Percentiles rank a stretch among this genome's conserved stretches.
These are phyloP conservation scores for Pelmatolapia mariae DNA, from an alignment of 2,113 vertebrate genomes.

Conservation along the genomic window DNA sequence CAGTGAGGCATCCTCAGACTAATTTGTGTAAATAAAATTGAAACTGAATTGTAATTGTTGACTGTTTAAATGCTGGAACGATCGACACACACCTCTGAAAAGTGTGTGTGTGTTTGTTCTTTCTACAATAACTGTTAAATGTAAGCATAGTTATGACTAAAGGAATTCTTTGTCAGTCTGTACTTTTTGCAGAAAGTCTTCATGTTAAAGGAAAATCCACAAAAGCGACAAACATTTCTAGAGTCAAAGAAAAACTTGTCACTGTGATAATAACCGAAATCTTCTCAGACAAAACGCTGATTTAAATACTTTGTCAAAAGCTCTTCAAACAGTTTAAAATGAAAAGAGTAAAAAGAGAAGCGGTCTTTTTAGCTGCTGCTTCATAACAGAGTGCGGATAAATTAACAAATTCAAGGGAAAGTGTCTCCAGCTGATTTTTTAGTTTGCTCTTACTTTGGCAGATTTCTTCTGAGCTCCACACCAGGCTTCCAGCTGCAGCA, in stretches of 20 bases:
- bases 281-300: not conserved
- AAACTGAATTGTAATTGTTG: no score
- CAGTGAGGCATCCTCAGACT: no score
- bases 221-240: not conserved
- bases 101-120: not conserved
- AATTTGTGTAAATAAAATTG: no score
- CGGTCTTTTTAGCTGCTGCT: accelerated
- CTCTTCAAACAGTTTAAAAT: not conserved
- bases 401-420: not conserved
- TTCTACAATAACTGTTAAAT: not conserved
- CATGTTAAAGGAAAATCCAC: not conserved
- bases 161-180: not conserved
- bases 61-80: not conserved
- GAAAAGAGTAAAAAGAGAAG: not conserved
- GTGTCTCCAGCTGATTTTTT: not conserved
- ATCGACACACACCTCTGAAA: not conserved
- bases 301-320: not conserved
- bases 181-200: no score
- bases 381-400: not conserved
- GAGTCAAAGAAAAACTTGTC: not conserved
- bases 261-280: not conserved
- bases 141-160: not conserved
- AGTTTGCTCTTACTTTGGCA: not conserved
- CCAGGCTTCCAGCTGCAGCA: not conserved
- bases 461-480: not conserved